Base-by-base conservation (phyloP, 2,113 vertebrate species). In the Thryonomys swinderianus region DNA sequence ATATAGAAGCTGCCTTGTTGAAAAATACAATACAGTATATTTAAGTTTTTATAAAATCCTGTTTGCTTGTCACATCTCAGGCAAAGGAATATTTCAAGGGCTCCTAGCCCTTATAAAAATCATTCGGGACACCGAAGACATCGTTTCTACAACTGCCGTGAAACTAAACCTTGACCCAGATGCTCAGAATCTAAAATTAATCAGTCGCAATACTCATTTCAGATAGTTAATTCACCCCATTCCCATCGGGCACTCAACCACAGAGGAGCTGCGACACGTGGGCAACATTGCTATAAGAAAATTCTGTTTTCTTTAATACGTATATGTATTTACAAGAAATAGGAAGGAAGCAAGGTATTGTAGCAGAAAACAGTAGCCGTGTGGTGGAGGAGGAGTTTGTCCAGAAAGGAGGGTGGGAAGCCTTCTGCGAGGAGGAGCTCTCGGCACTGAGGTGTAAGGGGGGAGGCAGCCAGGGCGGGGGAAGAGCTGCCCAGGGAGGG, bases 161-260 rank as follows among this genome's bases (percentile, higher is more conserved):
- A 96, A 95, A 86, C 61, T 85, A 89, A 62, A 95, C 78, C 30
- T 82, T 97, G 96, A 96, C 96, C 96, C 93, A 97, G 94, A 97
- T 97, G 95, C 85, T 66, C 34, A 37, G 91, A 37, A 96, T 83
- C 83, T 96, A 94, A 96, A 96, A 95, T 93, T 95, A 95, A 96
- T 89, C 95, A 71, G 76, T 51, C 62, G 48, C 71, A 94, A 74
- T 79, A 42, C 42, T 80, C 86, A 73, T 67, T 84, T 45, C 83
- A 94, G 79, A 61, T 71, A 57, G 48, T 85, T 51, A 96, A 91
- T 94, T 93, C 95, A 57, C 59, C 64, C 69, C 64, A 69, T 95
- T 83, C 83, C 88, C 40, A 0, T 2, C n/a, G 69, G 94, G 88
- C 4, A 25, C 66, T 62, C 4, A 0, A n/a, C 48, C 79, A 61